phyloP scores from a whole-genome alignment of 2,888 invertebrate species.

The Sepioteuthis lessoniana region DNA sequence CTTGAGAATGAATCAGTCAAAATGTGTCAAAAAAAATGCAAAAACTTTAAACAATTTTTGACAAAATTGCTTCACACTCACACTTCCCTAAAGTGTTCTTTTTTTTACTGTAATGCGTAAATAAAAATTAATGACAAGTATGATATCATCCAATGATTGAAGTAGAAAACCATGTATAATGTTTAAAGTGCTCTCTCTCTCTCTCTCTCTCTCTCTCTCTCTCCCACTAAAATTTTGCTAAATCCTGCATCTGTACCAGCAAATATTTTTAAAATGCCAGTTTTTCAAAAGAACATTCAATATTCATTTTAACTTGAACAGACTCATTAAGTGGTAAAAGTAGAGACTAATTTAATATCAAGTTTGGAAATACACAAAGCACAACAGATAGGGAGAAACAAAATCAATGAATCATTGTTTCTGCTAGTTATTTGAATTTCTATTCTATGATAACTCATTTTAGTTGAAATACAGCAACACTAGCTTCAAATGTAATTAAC shows the following conservation, averaged over 20 bases:
- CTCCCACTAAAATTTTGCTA: not conserved
- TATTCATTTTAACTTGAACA: not conserved
- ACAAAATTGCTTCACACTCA: too few relatives aligned
- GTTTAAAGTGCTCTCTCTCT: not conserved
- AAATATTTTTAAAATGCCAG: not conserved
- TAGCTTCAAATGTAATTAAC: not conserved
- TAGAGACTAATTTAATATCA: not conserved
- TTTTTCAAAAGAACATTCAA: not conserved
- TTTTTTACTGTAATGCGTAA: too few relatives aligned
- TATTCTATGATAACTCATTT: not conserved
- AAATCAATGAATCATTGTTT: not conserved
- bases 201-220: not conserved
- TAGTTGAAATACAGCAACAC: not conserved
- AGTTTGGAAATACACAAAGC: not conserved
- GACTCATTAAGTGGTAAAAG: constrained; percentile 15
- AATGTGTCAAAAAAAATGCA: too few relatives aligned
- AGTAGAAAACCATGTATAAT: too few relatives aligned
- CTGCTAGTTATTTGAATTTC: not conserved
- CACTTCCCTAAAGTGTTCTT: too few relatives aligned
- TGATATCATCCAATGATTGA: too few relatives aligned
- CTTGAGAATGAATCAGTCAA: too few relatives aligned
- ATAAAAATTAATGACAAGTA: too few relatives aligned
- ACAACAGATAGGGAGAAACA: not conserved
- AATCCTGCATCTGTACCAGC: not conserved
- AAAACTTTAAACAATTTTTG: too few relatives aligned